phyloP scores from a whole-genome alignment of 2,797 vertebrate species.

The Falco rusticolus region DNA sequence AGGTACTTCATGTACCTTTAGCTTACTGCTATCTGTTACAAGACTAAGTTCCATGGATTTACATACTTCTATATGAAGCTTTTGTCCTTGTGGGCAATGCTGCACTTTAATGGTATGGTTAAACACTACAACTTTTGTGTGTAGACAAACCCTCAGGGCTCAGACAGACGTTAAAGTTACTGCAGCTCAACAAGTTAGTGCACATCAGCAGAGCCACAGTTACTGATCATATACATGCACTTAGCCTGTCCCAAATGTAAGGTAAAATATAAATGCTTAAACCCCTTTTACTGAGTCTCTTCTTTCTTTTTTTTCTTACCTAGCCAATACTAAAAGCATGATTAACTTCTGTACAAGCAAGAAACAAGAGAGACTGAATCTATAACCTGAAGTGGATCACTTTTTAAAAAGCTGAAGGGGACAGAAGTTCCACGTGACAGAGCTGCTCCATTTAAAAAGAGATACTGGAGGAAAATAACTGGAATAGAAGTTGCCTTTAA shows the following conservation, averaged over 20 bases:
- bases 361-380: neutral
- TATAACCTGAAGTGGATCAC: neutral
- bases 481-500: constrained; percentile 43
- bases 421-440: neutral
- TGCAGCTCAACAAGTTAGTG: constrained; percentile 13
- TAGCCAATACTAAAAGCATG: neutral
- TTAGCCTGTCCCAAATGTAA: neutral
- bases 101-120: neutral
- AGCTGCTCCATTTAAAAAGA: neutral
- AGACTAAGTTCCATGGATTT: neutral
- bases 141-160: constrained; percentile 25
- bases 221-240: neutral
- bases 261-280: neutral
- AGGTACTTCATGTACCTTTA: neutral
- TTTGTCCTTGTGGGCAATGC: neutral
- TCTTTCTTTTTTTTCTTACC: neutral
- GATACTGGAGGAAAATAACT: neutral
- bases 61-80: neutral
- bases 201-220: neutral
- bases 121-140: neutral
- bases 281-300: neutral
- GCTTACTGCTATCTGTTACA: neutral
- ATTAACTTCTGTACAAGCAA: neutral
- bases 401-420: neutral
- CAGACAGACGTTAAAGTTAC: constrained; percentile 1